phyloP scores from a whole-genome alignment of 2,113 vertebrate species.

The Scartelaos histophorus region DNA sequence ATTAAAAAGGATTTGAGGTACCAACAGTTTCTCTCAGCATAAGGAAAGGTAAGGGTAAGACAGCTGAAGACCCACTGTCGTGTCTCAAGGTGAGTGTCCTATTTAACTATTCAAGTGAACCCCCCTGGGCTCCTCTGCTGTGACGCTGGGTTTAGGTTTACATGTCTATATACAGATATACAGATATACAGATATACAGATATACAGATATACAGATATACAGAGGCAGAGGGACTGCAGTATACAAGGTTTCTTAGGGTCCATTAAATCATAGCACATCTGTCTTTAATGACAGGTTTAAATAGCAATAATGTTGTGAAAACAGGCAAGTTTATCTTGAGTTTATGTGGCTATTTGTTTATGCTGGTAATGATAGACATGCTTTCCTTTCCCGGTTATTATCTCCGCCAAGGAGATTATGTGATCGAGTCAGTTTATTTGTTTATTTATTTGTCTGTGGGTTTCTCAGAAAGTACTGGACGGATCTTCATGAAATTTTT shows the following conservation, averaged over 20 bases:
- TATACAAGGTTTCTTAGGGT: background rate
- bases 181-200: too few relatives aligned
- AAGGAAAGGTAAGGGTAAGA: background rate
- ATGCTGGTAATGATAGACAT: background rate
- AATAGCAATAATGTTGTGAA: background rate
- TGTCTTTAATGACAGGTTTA: background rate
- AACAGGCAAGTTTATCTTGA: background rate
- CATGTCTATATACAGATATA: too few relatives aligned
- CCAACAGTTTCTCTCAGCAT: background rate
- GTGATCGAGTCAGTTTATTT: too few relatives aligned
- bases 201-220: too few relatives aligned
- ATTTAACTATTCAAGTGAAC: conserved; percentile 1
- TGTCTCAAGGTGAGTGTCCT: background rate
- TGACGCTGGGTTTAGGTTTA: background rate
- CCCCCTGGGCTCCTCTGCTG: background rate
- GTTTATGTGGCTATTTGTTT: background rate
- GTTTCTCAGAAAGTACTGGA: too few relatives aligned
- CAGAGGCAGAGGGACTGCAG: background rate
- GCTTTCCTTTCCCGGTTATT: too few relatives aligned
- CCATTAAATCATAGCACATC: background rate
- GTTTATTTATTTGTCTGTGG: too few relatives aligned
- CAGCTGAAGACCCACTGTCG: background rate
- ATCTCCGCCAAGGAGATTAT: too few relatives aligned
- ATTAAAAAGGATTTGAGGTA: too few relatives aligned
- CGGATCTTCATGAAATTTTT: too few relatives aligned